Evolutionary conservation across 1,140 invertebrate genomes (phyloP).

Genomic region (Drosophila pachea): DNA sequence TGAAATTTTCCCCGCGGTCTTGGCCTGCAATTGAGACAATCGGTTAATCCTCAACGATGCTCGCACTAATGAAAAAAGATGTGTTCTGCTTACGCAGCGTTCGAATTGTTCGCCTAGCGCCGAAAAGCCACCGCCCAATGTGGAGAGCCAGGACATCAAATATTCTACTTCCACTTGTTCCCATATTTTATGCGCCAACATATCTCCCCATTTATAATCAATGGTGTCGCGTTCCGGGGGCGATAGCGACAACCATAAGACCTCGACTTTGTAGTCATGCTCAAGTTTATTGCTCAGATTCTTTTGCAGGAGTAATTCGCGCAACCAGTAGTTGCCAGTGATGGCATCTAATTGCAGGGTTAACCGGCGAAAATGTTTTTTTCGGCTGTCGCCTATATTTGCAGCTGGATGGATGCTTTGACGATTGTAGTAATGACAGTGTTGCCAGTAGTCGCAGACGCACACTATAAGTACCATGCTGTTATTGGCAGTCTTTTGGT

Average conservation of each 20-base stretch:
- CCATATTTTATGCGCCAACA: constrained; percentile 79
- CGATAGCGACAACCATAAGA: constrained; percentile 75
- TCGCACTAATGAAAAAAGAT: constrained; percentile 29
- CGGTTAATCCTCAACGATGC: not conserved
- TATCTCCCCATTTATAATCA: constrained; percentile 83
- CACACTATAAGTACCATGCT: constrained; percentile 50
- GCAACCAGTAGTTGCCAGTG: constrained; percentile 60
- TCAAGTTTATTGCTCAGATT: constrained; percentile 26
- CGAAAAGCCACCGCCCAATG: constrained; percentile 95
- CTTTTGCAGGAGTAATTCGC: constrained; percentile 49
- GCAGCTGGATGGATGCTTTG: constrained; percentile 4
- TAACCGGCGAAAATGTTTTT: constrained; percentile 36
- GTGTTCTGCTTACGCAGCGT: constrained; percentile 84
- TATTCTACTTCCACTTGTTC: constrained; percentile 89
- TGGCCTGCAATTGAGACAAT: constrained; percentile 82
- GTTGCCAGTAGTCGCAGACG: constrained; percentile 61
- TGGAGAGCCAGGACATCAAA: constrained; percentile 96
- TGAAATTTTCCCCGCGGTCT: constrained; percentile 92
- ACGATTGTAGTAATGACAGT: constrained; percentile 44
- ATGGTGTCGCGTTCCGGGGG: constrained; percentile 82
- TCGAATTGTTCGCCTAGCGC: constrained; percentile 91
- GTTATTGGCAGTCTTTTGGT: not conserved
- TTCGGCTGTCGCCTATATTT: not conserved
- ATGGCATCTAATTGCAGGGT: constrained; percentile 56
- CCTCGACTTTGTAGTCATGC: constrained; percentile 36